phyloP scores from a whole-genome alignment of 2,797 vertebrate genomes.

The Darevskia nairensis region DNA sequence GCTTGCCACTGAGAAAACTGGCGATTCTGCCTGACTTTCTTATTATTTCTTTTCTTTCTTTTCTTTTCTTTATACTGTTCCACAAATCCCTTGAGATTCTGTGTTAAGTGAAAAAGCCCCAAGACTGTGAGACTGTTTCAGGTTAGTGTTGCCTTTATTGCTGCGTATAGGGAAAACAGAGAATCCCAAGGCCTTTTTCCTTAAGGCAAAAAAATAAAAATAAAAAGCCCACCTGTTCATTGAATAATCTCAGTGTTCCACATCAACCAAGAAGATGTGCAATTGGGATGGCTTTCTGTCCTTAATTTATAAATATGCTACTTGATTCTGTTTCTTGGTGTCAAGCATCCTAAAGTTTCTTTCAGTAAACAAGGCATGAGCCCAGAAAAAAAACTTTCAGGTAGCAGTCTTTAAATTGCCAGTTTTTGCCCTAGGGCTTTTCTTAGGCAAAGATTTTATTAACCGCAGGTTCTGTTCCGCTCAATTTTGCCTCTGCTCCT shows the following conservation, averaged over 20 bases:
- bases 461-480: not conserved
- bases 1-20: conserved; percentile 56
- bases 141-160: conserved; percentile 21
- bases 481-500: conserved; percentile 21
- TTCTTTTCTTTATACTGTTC: conserved; percentile 63
- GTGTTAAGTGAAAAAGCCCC: conserved; percentile 16
- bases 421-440: not conserved
- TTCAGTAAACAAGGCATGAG: not conserved
- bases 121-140: conserved; percentile 10
- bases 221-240: not conserved
- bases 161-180: conserved; percentile 36
- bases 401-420: not conserved
- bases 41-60: conserved; percentile 10
- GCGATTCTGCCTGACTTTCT: conserved; percentile 59
- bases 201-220: not conserved
- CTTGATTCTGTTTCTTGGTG: conserved; percentile 15
- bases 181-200: conserved; percentile 9
- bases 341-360: conserved; percentile 34
- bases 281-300: not conserved
- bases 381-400: not conserved
- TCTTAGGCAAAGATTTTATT: not conserved
- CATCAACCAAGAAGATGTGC: conserved; percentile 34
- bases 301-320: conserved; percentile 48
- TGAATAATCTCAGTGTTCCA: not conserved
- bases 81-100: conserved; percentile 10